These are phyloP conservation scores for Papilio elwesi DNA, from an alignment of 2,888 invertebrate species.

Conservation along the genomic window DNA sequence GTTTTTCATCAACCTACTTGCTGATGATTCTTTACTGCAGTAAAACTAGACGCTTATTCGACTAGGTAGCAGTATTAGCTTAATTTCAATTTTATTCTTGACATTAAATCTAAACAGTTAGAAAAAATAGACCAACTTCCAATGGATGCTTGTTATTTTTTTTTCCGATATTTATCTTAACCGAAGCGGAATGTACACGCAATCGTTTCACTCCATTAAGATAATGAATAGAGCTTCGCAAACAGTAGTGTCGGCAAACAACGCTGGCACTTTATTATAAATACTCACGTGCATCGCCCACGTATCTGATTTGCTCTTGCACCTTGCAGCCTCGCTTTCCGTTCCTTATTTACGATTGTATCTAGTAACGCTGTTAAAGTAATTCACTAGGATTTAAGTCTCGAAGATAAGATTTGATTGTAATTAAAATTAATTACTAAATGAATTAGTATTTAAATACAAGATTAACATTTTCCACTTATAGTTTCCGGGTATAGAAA, in stretches of 20 bases:
- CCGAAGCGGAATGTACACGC: slow-evolving; percentile 22
- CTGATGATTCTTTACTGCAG: too few relatives aligned
- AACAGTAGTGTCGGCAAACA: slow-evolving; percentile 9
- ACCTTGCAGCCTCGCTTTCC: slow-evolving; percentile 16
- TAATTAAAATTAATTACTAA: too few relatives aligned
- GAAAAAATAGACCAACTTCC: not conserved
- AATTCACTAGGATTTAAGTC: too few relatives aligned
- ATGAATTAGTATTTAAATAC: too few relatives aligned
- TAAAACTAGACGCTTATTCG: too few relatives aligned
- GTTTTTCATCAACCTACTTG: too few relatives aligned
- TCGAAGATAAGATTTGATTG: too few relatives aligned
- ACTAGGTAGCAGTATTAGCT: too few relatives aligned
- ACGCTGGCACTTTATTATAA: not conserved
- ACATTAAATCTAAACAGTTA: not conserved
- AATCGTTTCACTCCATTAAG: slow-evolving; percentile 32
- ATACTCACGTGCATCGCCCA: not conserved
- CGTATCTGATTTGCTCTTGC: slow-evolving; percentile 6
- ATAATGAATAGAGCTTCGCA: slow-evolving; percentile 27
- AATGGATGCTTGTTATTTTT: slow-evolving; percentile 1
- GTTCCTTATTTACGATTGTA: not conserved
- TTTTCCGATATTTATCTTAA: slow-evolving; percentile 26
- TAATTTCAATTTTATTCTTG: too few relatives aligned
- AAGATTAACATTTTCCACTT: too few relatives aligned
- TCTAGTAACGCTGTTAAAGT: too few relatives aligned
- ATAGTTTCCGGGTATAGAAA: too few relatives aligned